These are phyloP conservation scores for Thalpophila matura DNA, from an alignment of 2,888 invertebrate genomes.

Conservation along the genomic window DNA sequence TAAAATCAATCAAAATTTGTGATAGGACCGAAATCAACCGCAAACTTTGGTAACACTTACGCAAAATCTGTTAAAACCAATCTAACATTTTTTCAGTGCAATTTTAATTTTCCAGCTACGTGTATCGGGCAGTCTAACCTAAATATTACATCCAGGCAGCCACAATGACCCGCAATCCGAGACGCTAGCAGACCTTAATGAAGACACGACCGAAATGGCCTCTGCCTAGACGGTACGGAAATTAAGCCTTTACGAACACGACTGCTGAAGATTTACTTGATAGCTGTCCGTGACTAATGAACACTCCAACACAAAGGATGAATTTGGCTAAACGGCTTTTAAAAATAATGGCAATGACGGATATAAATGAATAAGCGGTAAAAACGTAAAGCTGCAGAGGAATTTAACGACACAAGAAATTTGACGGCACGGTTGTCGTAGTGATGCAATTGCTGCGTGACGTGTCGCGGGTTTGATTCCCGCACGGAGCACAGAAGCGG, in stretches of 20 bases:
- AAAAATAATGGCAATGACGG: neutral
- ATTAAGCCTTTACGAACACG: conserved; percentile 35
- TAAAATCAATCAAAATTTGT: too few relatives aligned
- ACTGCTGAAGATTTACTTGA: conserved; percentile 25
- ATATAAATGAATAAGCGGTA: neutral
- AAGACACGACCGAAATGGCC: conserved; percentile 39
- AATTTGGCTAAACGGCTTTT: neutral
- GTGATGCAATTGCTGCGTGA: too few relatives aligned
- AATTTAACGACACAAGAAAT: conserved; percentile 5
- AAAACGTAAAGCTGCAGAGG: neutral
- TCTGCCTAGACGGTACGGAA: conserved; percentile 39
- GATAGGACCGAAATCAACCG: too few relatives aligned
- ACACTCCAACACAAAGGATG: neutral
- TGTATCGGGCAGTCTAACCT: neutral
- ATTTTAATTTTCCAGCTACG: conserved; percentile 13
- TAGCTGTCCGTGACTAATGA: conserved; percentile 13
- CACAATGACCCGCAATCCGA: conserved; percentile 41
- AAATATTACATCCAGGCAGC: conserved; percentile 47
- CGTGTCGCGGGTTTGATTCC: too few relatives aligned
- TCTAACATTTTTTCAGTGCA: neutral
- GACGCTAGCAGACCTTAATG: conserved; percentile 39
- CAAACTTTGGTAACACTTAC: too few relatives aligned
- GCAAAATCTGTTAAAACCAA: too few relatives aligned
- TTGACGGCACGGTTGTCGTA: too few relatives aligned
- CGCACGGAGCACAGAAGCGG: too few relatives aligned